These are phyloP conservation scores for Eulimnadia texana DNA, from an alignment of 1,140 invertebrate genomes.

Conservation along the genomic window DNA sequence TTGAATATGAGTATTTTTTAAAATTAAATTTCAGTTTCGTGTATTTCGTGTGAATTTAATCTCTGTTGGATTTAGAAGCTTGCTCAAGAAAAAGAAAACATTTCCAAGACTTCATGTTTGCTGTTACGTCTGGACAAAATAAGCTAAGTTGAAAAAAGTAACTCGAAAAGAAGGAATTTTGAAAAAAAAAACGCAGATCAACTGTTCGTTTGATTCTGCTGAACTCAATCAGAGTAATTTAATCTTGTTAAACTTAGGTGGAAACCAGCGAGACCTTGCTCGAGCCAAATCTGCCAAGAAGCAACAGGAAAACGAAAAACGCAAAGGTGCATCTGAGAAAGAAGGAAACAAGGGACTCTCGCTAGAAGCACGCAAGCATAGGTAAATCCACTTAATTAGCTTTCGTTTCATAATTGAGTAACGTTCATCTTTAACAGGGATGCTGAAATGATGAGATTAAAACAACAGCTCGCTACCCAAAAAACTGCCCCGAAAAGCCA, in stretches of 20 bases:
- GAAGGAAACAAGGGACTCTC: conserved; percentile 52
- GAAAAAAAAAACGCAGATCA: not conserved
- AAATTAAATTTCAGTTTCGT: not conserved
- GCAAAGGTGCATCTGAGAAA: conserved; percentile 42
- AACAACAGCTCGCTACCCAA: not conserved
- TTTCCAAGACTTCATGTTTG: not conserved
- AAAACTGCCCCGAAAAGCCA: too few species aligned
- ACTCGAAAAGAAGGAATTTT: not conserved
- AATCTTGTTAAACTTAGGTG: conserved; percentile 33
- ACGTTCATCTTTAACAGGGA: too few species aligned
- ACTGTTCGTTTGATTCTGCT: too few species aligned
- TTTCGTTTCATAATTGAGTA: too few species aligned
- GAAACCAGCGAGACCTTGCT: conserved; percentile 74
- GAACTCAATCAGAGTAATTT: too few species aligned
- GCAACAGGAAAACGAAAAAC: conserved; percentile 47
- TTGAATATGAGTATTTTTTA: too few species aligned
- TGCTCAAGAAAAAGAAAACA: not conserved
- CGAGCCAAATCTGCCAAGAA: conserved; percentile 68
- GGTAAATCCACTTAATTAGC: conserved; percentile 36
- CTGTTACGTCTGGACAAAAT: not conserved
- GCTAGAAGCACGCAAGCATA: conserved; percentile 58
- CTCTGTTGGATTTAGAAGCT: not conserved
- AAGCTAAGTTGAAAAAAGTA: not conserved
- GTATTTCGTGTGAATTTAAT: not conserved
- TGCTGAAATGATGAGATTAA: not conserved